Percentiles rank a stretch among this genome's conserved stretches.
These are phyloP conservation scores for Dermochelys coriacea DNA, from an alignment of 2,797 vertebrate species.

Conservation along the genomic window DNA sequence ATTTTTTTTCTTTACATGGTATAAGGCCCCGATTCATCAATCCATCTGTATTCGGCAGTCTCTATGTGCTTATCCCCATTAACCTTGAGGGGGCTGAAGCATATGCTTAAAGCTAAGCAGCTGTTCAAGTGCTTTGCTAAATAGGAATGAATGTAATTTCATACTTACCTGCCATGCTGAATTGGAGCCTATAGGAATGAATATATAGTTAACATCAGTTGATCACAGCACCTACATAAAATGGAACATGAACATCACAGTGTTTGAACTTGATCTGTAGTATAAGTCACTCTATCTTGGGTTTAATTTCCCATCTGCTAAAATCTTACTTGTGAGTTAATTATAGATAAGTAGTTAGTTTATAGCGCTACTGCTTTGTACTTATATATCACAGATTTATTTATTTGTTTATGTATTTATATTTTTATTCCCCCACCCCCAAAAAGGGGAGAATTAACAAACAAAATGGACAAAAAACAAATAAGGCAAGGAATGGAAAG, in stretches of 20 bases:
- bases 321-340: background rate
- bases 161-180: background rate
- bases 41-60: background rate
- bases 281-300: background rate
- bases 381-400: background rate
- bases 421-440: background rate
- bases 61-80: background rate
- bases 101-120: background rate
- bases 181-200: background rate
- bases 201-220: background rate
- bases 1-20: background rate
- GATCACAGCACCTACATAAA: background rate
- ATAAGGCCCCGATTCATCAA: background rate
- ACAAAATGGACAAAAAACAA: background rate
- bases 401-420: background rate
- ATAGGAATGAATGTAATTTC: background rate
- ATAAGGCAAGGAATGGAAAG: background rate
- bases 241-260: background rate
- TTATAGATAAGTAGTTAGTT: background rate
- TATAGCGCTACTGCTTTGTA: background rate
- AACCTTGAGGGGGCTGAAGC: background rate
- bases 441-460: background rate
- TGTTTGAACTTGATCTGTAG: background rate
- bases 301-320: background rate
- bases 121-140: background rate